Base-by-base conservation (phyloP, 2,888 invertebrate genomes). In the Nephrotoma guestfalica region DNA sequence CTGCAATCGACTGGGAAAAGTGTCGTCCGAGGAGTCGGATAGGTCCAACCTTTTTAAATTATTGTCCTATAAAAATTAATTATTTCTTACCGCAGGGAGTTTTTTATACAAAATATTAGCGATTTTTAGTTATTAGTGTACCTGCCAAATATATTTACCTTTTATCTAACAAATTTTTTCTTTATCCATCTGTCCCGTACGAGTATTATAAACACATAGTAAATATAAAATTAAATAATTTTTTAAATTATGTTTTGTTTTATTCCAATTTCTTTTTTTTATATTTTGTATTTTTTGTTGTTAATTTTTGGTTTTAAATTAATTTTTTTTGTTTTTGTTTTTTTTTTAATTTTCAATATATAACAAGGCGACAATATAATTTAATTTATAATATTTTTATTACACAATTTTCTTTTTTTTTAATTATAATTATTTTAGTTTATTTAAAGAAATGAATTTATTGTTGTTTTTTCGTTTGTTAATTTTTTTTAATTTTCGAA, bases 281-380 rank as follows among this genome's bases (percentile, higher is more conserved):
- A 30, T 30, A 30, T 71, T 71, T 71, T 30, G 71, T 71, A 30
- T 2, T 71, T 71, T 71, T 51, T 18, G 18, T 71, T 9, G 71
- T 71, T 51, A 51, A 51, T 51, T 51, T 51, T 51, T 51, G 51
- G 51, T 51, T 51, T 51, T 15, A 51, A 30, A 51, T 51, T 51
- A 51, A 15, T 51, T 51, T 51, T 51, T 51, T 51, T 51, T 51
- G 47, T 11, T 51, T 51, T 51, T 11, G 5, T 15, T 15, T 57
- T n/a, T 57, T 57, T 57, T 57, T 57, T 4, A 71, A 71, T 71
- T 18, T 71, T 71, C 84, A 84, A 41, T 41, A 84, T 84, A 84
- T 84, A 84, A 84, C 84, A 84, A 84, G 84, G 84, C 84, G 84
- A 84, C 84, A 41, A 84, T 84, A 84, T 84, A 84, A 41, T 84